These are phyloP conservation scores for Aphaenogaster ashmeadi DNA, from an alignment of 1,140 invertebrate genomes.

Conservation along the genomic window DNA sequence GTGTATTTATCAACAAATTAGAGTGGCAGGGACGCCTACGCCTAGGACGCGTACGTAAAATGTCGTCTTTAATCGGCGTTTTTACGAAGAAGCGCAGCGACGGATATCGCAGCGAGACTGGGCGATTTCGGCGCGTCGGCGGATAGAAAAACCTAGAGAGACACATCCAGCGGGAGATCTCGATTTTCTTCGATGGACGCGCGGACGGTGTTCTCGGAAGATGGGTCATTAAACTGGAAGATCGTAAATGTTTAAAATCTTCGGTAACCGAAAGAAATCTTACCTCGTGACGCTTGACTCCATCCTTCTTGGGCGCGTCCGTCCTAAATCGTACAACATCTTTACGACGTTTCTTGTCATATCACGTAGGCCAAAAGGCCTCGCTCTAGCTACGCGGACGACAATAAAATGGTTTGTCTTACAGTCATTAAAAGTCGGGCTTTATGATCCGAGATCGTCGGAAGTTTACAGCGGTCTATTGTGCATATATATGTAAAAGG, in stretches of 20 bases:
- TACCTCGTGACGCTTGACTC: background rate
- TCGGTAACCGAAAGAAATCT: constrained; percentile 54
- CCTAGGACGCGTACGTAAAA: background rate
- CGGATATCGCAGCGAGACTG: background rate
- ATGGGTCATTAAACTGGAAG: constrained; percentile 64
- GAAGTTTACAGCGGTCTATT: constrained; percentile 37
- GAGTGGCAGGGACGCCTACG: constrained; percentile 26
- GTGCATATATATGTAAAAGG: background rate
- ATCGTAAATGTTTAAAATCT: constrained; percentile 74
- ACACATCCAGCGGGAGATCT: background rate
- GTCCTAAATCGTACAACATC: constrained; percentile 41
- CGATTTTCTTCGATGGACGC: background rate
- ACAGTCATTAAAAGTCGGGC: constrained; percentile 36
- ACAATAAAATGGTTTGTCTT: constrained; percentile 59
- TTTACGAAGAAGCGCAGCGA: constrained; percentile 25
- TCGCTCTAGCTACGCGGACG: constrained; percentile 33
- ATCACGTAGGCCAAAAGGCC: constrained; percentile 27
- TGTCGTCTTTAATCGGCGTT: constrained; percentile 53
- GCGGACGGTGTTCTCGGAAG: constrained; percentile 61
- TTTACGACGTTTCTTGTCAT: constrained; percentile 49
- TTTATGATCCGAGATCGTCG: constrained; percentile 35
- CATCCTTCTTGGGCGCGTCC: background rate
- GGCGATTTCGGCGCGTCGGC: background rate
- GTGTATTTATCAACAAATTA: constrained; percentile 81
- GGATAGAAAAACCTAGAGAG: constrained; percentile 6